These are phyloP conservation scores for Acanthococcus lagerstroemiae DNA, from an alignment of 2,888 invertebrate species.

Conservation along the genomic window DNA sequence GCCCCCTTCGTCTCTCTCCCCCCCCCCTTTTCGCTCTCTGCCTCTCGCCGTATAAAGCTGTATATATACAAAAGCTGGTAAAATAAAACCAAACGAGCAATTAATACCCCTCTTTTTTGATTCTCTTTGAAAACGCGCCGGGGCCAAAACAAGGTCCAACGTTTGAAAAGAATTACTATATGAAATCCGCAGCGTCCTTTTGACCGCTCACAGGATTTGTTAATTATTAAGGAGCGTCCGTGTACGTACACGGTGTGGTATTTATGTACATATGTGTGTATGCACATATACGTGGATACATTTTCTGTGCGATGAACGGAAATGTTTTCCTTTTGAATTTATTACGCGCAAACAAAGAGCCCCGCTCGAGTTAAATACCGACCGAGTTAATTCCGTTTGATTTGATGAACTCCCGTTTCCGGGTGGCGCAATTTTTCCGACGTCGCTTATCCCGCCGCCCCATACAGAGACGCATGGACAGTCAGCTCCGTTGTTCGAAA, in stretches of 20 bases:
- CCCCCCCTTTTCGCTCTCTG: not conserved
- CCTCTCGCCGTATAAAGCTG: not conserved
- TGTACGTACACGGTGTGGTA: not conserved
- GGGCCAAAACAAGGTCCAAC: not conserved
- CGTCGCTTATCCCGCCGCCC: no score
- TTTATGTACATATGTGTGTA: not conserved
- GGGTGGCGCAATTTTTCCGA: no score
- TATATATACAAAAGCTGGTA: constrained; percentile 29
- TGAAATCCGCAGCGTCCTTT: not conserved
- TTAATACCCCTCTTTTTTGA: constrained; percentile 16
- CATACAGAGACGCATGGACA: no score
- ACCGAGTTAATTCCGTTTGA: no score
- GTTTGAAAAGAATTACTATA: not conserved
- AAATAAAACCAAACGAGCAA: constrained; percentile 29
- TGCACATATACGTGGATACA: not conserved
- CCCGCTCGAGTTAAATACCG: not conserved
- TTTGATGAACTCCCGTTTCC: no score
- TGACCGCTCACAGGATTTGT: constrained; percentile 3
- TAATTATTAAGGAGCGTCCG: constrained; percentile 19
- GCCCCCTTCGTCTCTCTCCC: not conserved
- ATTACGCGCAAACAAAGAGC: not conserved
- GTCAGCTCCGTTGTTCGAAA: no score
- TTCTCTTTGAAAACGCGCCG: constrained; percentile 18
- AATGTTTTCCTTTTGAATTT: not conserved
- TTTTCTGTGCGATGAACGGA: not conserved